Evolutionary conservation across 1,140 invertebrate genomes (phyloP), one percentile per base, ranked within the genome.

Genomic region (Nylanderia fulva): DNA sequence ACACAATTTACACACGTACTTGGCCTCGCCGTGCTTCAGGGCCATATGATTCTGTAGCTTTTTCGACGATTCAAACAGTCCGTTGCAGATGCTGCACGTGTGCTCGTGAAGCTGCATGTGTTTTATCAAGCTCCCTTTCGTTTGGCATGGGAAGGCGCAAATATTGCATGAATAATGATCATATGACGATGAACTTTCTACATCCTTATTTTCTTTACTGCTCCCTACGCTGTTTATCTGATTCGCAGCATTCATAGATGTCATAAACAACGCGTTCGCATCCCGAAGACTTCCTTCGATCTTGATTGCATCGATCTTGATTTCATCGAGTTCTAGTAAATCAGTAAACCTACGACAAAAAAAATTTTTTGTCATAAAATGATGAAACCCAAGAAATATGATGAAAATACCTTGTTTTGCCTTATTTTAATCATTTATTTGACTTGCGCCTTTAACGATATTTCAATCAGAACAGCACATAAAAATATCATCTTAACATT

Each of bases 321-420:
- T 68, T 11, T 36, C 76, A 0, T 79, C 60, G 29, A 68, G 52
- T 39, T 79, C 61, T 63, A 79, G 76, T 24, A 79, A 68, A 18
- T 82, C 52, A 24, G 66, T 11, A 15, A 82, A 72, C 66, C 77
- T 82, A 82, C 52, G 36, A 80, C 64, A 82, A 42, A 60, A 82
- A 13, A 69, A 79, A 29, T 18, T 7, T 24, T 60, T 85, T 11
- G 39, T 85, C 42, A 85, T 69, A 27, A 45, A 45, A 27, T 4
- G 42, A 33, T 33, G 29, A 33, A 33, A 33, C 27, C n/a, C 29
- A 39, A n/a, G 11, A 68, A 27, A 68, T 68, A 21, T 54, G n/a
- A 52, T n/a, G 33, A 36, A 36, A n/a, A 18, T 68, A 63, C 76
- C 76, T 79, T 21, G 33, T 18, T 54, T n/a, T n/a, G 29, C 54